These are phyloP conservation scores for Elymnias hypermnestra DNA, from an alignment of 1,140 invertebrate genomes.

Conservation along the genomic window DNA sequence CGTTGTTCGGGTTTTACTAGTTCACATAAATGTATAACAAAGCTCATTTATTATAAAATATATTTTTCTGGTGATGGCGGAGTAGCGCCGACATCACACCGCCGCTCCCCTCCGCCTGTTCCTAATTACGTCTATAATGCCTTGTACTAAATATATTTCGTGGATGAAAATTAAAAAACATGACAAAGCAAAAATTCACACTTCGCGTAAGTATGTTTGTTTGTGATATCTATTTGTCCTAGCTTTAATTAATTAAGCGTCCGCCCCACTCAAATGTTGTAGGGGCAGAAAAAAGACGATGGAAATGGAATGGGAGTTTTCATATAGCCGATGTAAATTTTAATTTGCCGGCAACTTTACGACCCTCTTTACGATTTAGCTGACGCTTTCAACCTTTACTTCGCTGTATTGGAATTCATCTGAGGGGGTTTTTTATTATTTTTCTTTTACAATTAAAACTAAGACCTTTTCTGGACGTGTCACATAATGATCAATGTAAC, in stretches of 20 bases:
- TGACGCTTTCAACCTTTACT: conserved; percentile 64
- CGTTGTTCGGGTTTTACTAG: no score
- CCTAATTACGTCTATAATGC: background rate
- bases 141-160: background rate
- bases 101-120: background rate
- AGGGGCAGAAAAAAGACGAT: conserved; percentile 46
- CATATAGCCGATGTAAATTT: conserved; percentile 72
- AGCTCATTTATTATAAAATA: no score
- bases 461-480: background rate
- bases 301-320: conserved; percentile 59
- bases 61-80: no score
- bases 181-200: background rate
- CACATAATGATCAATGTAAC: background rate
- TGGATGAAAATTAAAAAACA: background rate
- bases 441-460: conserved; percentile 6
- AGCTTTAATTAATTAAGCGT: conserved; percentile 65
- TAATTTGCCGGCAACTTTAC: conserved; percentile 69
- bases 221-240: conserved; percentile 15
- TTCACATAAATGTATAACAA: no score
- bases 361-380: conserved; percentile 68
- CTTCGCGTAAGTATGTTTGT: background rate
- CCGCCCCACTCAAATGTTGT: conserved; percentile 55
- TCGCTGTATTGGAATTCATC: conserved; percentile 46
- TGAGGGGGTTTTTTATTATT: conserved; percentile 19
- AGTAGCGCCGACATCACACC: no score